Evolutionary conservation across 2,888 invertebrate genomes (phyloP).

Genomic region (Drosophila neonasuta): DNA sequence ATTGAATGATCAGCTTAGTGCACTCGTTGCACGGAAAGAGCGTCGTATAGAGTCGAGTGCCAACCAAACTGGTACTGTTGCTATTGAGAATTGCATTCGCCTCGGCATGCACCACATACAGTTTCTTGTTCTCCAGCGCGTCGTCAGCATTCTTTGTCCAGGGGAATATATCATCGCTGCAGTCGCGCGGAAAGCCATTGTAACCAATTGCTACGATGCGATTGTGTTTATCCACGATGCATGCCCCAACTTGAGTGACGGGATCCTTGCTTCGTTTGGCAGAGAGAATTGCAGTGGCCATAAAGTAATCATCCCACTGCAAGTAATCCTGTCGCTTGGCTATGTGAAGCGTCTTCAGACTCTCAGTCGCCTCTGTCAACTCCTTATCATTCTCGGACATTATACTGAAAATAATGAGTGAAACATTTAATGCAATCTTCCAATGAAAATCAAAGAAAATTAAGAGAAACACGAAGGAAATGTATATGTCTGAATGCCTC

Average conservation of each 20-base stretch:
- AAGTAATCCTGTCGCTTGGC: slow-evolving; percentile 87
- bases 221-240: slow-evolving; percentile 92
- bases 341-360: not conserved
- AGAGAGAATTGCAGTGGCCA: slow-evolving; percentile 95
- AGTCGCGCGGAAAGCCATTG: slow-evolving; percentile 97
- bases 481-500: not conserved
- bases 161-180: slow-evolving; percentile 93
- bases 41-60: slow-evolving; percentile 93
- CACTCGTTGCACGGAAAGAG: slow-evolving; percentile 99
- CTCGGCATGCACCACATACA: slow-evolving; percentile 98
- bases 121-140: slow-evolving; percentile 89
- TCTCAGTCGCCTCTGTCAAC: not conserved
- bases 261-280: slow-evolving; percentile 98
- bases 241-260: slow-evolving; percentile 95
- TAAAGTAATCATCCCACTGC: slow-evolving; percentile 97
- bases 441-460: not conserved
- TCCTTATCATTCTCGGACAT: slow-evolving; percentile 23
- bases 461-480: not conserved
- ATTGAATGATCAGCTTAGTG: slow-evolving; percentile 97
- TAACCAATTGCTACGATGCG: slow-evolving; percentile 97
- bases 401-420: slow-evolving; percentile 27
- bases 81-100: slow-evolving; percentile 98
- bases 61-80: slow-evolving; percentile 89
- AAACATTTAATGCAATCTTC: not conserved
- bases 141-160: slow-evolving; percentile 87